Percentiles rank a stretch among this genome's conserved stretches.
phyloP scores from a whole-genome alignment of 2,888 invertebrate species.

The Odontocerum albicorne region DNA sequence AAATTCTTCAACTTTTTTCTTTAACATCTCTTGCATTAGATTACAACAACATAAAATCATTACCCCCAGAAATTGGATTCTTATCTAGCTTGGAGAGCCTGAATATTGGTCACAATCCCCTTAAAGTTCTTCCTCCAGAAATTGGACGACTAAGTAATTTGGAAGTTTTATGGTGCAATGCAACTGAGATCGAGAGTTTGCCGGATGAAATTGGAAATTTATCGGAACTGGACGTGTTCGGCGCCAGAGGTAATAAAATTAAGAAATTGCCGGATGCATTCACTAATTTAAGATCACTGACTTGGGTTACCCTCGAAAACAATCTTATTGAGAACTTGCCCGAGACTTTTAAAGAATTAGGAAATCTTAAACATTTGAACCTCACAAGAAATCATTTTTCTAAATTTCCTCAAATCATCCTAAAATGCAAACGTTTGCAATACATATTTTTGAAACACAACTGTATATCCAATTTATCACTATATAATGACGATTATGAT shows the following conservation, averaged over 20 bases:
- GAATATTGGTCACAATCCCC: conserved; percentile 68
- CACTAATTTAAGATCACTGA: conserved; percentile 42
- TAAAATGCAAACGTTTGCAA: conserved; percentile 8
- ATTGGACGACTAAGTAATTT: conserved; percentile 43
- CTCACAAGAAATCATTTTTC: conserved; percentile 44
- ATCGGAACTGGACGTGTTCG: conserved; percentile 44
- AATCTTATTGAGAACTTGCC: conserved; percentile 44
- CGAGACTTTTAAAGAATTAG: conserved; percentile 41
- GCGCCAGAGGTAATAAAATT: conserved; percentile 46
- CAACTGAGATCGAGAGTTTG: conserved; percentile 42
- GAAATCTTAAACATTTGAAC: conserved; percentile 45
- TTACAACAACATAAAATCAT: conserved; percentile 62
- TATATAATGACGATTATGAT: neutral
- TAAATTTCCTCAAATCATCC: conserved; percentile 40
- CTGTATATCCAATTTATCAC: neutral
- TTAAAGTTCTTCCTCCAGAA: conserved; percentile 59
- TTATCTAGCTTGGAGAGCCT: conserved; percentile 62
- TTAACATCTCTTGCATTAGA: conserved; percentile 65
- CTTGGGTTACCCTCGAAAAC: conserved; percentile 48
- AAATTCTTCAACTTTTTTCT: conserved; percentile 56
- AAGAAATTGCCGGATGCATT: conserved; percentile 42
- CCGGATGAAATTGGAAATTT: conserved; percentile 45
- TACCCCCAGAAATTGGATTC: conserved; percentile 62
- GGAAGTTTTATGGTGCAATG: conserved; percentile 47
- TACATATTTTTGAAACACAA: conserved; percentile 11